Conservation (phyloP, 1,140 invertebrate genomes). For the Drosophila parvula region DNA sequence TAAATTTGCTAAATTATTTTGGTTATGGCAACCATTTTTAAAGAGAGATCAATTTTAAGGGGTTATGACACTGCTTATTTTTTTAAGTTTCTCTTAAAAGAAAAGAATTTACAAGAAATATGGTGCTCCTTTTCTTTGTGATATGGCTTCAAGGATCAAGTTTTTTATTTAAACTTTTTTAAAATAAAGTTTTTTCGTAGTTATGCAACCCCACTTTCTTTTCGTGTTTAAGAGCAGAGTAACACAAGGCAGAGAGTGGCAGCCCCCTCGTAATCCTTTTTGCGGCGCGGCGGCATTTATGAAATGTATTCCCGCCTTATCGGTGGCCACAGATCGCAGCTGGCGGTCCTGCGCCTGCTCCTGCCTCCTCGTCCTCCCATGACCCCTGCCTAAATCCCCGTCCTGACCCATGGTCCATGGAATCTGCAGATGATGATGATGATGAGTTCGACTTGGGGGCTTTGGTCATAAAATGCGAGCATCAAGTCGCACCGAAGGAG, state of each 20-base stretch:
- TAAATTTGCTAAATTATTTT: too few species aligned
- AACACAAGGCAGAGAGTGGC: neutral
- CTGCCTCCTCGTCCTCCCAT: neutral
- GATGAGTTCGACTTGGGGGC: slow-evolving; percentile 73
- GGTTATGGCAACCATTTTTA: too few species aligned
- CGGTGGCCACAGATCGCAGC: slow-evolving; percentile 65
- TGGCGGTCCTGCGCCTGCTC: slow-evolving; percentile 48
- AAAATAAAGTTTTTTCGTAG: too few species aligned
- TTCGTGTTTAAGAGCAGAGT: neutral
- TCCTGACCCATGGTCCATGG: slow-evolving; percentile 34
- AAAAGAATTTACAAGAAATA: too few species aligned
- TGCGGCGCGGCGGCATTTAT: slow-evolving; percentile 69
- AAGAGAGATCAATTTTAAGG: too few species aligned
- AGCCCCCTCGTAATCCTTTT: slow-evolving; percentile 67
- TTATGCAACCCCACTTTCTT: neutral
- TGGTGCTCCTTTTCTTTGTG: too few species aligned
- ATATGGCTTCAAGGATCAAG: neutral
- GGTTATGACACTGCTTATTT: too few species aligned
- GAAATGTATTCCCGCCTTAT: slow-evolving; percentile 74
- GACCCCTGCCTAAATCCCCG: slow-evolving; percentile 31
- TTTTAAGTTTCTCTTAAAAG: too few species aligned
- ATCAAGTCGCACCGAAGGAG: slow-evolving; percentile 31
- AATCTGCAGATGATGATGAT: slow-evolving; percentile 57
- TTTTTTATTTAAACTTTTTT: neutral
- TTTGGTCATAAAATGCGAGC: slow-evolving; percentile 71